phyloP scores from a whole-genome alignment of 2,888 invertebrate genomes.

The Hanleya hanleyi region DNA sequence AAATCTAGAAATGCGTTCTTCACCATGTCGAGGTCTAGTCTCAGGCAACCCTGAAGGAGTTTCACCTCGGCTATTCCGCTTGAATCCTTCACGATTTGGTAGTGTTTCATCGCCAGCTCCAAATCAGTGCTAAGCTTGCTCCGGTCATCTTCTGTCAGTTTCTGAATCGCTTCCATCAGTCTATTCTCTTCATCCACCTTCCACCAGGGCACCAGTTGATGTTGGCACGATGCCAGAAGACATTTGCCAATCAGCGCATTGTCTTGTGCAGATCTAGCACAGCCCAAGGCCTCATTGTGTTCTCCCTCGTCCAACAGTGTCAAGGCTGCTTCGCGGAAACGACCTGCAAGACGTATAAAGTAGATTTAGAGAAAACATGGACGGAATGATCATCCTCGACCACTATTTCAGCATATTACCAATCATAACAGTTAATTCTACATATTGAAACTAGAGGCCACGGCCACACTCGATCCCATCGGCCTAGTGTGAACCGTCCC shows the following conservation, averaged over 20 bases:
- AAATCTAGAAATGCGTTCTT: constrained; percentile 44
- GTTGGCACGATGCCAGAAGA: constrained; percentile 25
- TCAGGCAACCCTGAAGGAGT: constrained; percentile 2
- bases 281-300: constrained; percentile 37
- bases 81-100: not conserved
- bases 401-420: no score
- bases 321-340: constrained; percentile 39
- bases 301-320: constrained; percentile 44
- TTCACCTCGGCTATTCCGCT: constrained; percentile 20
- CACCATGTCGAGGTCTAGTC: constrained; percentile 4
- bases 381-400: no score
- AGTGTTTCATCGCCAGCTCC: not conserved
- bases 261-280: constrained; percentile 39
- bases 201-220: no score
- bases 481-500: no score
- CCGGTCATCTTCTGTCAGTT: no score
- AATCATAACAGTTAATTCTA: no score
- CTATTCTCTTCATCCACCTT: constrained; percentile 34
- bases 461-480: no score
- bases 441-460: no score
- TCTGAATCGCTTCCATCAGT: not conserved
- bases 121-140: not conserved
- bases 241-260: constrained; percentile 43
- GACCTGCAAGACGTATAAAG: constrained; percentile 45
- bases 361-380: no score